Percentiles rank a stretch among this genome's conserved stretches.
Conservation (phyloP, 2,888 invertebrate species). For the Hirtodrosophila confusa region DNA sequence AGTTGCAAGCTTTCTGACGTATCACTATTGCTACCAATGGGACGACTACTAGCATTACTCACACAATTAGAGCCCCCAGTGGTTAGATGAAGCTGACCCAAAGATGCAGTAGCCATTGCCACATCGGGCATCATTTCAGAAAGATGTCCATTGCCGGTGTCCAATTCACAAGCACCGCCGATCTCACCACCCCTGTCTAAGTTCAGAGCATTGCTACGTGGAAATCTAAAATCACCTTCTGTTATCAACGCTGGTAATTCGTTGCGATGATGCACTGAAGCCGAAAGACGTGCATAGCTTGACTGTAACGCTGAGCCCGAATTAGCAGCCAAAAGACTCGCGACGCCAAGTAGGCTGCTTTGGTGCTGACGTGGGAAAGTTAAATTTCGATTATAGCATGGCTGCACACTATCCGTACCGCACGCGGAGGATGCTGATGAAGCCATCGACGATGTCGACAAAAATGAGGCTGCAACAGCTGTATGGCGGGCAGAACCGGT, state of each 20-base stretch:
- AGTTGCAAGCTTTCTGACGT: constrained; percentile 88
- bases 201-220: constrained; percentile 75
- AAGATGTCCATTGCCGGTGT: constrained; percentile 88
- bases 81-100: constrained; percentile 87
- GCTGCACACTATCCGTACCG: constrained; percentile 79
- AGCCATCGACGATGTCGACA: constrained; percentile 81
- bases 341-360: constrained; percentile 68
- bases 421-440: constrained; percentile 74
- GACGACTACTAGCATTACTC: constrained; percentile 26
- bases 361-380: constrained; percentile 86
- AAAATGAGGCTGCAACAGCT: constrained; percentile 69
- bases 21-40: constrained; percentile 72
- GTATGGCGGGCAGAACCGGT: constrained; percentile 64
- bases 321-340: constrained; percentile 54
- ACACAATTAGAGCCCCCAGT: constrained; percentile 44
- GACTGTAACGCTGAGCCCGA: constrained; percentile 69
- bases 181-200: constrained; percentile 86
- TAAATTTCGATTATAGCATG: constrained; percentile 87
- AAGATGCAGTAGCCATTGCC: constrained; percentile 93
- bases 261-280: constrained; percentile 84
- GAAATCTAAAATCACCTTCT: constrained; percentile 86
- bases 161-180: constrained; percentile 86
- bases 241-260: constrained; percentile 88
- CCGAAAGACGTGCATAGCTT: constrained; percentile 80
- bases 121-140: constrained; percentile 96